Evolutionary conservation across 2,888 invertebrate genomes (phyloP).

Genomic region (Agonopterix alstromeriana): DNA sequence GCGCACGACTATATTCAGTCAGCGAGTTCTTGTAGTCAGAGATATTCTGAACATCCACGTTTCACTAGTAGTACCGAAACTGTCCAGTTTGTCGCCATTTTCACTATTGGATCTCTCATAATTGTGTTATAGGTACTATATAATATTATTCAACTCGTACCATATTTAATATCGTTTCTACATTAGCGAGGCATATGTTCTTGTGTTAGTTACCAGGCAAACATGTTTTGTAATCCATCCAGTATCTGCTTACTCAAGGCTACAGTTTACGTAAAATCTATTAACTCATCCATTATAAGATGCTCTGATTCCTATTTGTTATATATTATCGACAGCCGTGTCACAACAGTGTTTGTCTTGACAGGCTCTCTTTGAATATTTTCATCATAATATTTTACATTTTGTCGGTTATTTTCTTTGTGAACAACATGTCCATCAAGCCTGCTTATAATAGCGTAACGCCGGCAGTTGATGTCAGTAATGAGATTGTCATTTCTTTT

Average conservation of each 20-base stretch:
- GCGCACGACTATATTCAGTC: too few relatives aligned
- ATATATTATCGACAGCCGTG: conserved; percentile 4
- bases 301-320: conserved; percentile 7
- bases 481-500: neutral
- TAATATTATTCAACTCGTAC: too few relatives aligned
- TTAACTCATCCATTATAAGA: conserved; percentile 12
- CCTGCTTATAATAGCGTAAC: too few relatives aligned
- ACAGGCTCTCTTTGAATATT: neutral
- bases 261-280: conserved; percentile 16
- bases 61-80: too few relatives aligned
- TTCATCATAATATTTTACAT: conserved; percentile 4
- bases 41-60: too few relatives aligned
- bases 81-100: too few relatives aligned
- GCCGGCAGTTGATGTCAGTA: neutral
- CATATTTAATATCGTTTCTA: too few relatives aligned
- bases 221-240: neutral
- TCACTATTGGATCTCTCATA: too few relatives aligned
- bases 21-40: too few relatives aligned
- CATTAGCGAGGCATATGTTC: too few relatives aligned
- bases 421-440: neutral
- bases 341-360: neutral
- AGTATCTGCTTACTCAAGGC: conserved; percentile 11
- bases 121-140: too few relatives aligned
- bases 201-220: too few relatives aligned
- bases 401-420: conserved; percentile 1